These are phyloP conservation scores for Euplagia quadripunctaria DNA, from an alignment of 2,888 invertebrate genomes.

Conservation along the genomic window DNA sequence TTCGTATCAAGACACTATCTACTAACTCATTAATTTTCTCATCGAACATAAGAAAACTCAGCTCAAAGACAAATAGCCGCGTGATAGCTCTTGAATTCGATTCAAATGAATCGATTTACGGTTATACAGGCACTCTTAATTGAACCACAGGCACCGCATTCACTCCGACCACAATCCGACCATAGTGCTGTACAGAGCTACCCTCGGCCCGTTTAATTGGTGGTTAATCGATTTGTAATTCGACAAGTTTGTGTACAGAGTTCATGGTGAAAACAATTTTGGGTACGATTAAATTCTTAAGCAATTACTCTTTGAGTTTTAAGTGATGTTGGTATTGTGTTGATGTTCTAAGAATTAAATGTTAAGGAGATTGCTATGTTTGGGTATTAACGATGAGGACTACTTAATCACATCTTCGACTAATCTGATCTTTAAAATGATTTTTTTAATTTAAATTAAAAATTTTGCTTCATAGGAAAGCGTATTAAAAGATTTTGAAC, in stretches of 20 bases:
- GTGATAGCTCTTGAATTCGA: slow-evolving; percentile 46
- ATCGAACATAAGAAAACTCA: slow-evolving; percentile 15
- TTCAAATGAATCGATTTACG: slow-evolving; percentile 50
- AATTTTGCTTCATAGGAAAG: too few species aligned
- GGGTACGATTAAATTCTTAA: slow-evolving; percentile 9
- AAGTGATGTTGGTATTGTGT: background rate
- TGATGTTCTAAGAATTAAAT: background rate
- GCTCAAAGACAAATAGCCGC: slow-evolving; percentile 46
- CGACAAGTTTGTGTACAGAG: slow-evolving; percentile 43
- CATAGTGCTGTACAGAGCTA: slow-evolving; percentile 51
- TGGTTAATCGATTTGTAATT: slow-evolving; percentile 61
- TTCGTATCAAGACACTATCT: background rate
- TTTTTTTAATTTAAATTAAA: too few species aligned
- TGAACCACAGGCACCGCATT: slow-evolving; percentile 51
- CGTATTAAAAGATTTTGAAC: too few species aligned
- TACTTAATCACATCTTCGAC: too few species aligned
- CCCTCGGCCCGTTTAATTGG: slow-evolving; percentile 59
- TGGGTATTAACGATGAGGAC: background rate
- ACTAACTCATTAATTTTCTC: background rate
- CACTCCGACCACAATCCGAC: slow-evolving; percentile 50
- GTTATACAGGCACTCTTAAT: slow-evolving; percentile 54
- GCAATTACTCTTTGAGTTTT: background rate
- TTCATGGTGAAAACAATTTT: slow-evolving; percentile 27
- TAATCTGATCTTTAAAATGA: too few species aligned
- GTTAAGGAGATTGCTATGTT: background rate